Evolutionary conservation across 1,140 invertebrate genomes (phyloP).

Genomic region (Cotesia glomerata): DNA sequence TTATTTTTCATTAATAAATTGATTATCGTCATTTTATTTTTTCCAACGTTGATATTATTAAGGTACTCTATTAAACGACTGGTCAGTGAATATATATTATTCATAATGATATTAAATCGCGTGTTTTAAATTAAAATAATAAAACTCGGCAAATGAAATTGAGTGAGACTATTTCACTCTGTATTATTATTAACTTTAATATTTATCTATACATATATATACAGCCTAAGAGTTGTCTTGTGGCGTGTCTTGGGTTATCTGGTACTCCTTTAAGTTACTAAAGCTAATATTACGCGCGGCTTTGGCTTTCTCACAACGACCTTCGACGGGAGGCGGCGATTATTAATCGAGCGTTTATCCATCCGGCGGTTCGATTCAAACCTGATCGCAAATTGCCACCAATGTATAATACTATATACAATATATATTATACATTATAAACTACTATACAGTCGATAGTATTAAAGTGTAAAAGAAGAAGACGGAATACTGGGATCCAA

Average conservation of each 20-base stretch:
- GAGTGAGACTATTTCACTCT: too few species aligned
- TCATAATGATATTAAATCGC: too few species aligned
- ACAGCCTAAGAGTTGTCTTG: too few species aligned
- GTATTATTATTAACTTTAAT: too few species aligned
- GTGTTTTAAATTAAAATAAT: too few species aligned
- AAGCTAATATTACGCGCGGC: not conserved
- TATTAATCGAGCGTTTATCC: constrained; percentile 36
- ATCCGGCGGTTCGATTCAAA: constrained; percentile 32
- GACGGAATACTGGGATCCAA: not conserved
- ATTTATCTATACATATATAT: too few species aligned
- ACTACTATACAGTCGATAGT: constrained; percentile 8
- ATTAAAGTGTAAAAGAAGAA: not conserved
- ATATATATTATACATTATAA: too few species aligned
- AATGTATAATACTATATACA: too few species aligned
- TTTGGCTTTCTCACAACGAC: constrained; percentile 8
- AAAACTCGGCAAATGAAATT: too few species aligned
- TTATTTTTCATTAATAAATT: not conserved
- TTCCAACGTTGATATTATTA: not conserved
- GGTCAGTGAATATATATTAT: not conserved
- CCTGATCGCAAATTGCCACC: constrained; percentile 33
- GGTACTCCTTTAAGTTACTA: not conserved
- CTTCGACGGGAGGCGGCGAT: constrained; percentile 25
- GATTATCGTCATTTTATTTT: not conserved
- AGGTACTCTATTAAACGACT: constrained; percentile 23
- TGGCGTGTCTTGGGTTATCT: not conserved